These are phyloP conservation scores for Thumatha senex DNA, from an alignment of 2,888 invertebrate species.

Conservation along the genomic window DNA sequence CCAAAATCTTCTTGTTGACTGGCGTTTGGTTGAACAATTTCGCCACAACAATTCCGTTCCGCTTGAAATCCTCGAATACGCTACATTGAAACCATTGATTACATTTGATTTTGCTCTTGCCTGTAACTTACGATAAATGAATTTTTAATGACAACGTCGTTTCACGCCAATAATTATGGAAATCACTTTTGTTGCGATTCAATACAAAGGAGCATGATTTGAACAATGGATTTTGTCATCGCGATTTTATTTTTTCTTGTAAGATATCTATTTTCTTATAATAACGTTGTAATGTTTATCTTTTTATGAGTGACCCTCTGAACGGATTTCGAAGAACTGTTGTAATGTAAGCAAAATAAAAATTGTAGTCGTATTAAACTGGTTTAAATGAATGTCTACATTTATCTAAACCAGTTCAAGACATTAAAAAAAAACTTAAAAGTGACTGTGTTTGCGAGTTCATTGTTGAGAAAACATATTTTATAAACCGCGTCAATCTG, in stretches of 20 bases:
- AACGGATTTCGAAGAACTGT: too few species aligned
- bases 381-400: too few species aligned
- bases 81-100: slow-evolving; percentile 3
- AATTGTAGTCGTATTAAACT: too few species aligned
- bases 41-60: neutral
- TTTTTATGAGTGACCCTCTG: too few species aligned
- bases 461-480: too few species aligned
- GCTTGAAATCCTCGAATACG: neutral
- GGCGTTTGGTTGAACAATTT: neutral
- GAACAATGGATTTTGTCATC: slow-evolving; percentile 19
- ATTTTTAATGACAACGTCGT: slow-evolving; percentile 8
- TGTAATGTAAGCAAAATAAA: too few species aligned
- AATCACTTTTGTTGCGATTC: neutral
- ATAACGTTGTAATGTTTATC: too few species aligned
- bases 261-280: slow-evolving; percentile 2
- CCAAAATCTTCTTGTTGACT: neutral
- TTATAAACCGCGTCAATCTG: too few species aligned
- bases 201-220: slow-evolving; percentile 7
- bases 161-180: slow-evolving; percentile 26
- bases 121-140: neutral
- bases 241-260: slow-evolving; percentile 17
- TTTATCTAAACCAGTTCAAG: too few species aligned
- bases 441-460: too few species aligned
- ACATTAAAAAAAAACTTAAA: too few species aligned
- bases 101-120: neutral